Evolutionary conservation across 2,888 invertebrate species (phyloP).

Genomic region (Chrysolina oricalcia): DNA sequence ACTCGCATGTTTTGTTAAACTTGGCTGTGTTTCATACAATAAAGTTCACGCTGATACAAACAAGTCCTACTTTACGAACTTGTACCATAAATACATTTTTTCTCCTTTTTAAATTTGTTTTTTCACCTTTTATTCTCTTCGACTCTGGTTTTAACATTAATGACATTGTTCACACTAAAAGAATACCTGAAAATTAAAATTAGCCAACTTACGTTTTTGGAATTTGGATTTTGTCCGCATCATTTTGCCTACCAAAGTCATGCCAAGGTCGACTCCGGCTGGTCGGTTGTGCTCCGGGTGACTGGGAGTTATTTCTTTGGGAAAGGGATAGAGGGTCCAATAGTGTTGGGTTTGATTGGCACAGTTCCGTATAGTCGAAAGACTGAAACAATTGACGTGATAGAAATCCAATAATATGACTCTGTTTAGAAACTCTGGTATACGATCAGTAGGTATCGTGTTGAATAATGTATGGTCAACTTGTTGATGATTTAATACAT

Average conservation of each 20-base stretch:
- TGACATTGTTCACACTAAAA: too few relatives aligned
- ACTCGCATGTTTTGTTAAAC: too few relatives aligned
- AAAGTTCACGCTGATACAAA: too few relatives aligned
- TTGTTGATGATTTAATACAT: not conserved
- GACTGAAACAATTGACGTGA: conserved; percentile 76
- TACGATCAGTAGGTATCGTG: not conserved
- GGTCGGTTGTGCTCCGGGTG: conserved; percentile 72
- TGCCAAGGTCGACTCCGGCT: conserved; percentile 92
- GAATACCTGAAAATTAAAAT: conserved; percentile 36
- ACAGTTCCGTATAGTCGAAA: conserved; percentile 94
- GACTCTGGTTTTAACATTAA: too few relatives aligned
- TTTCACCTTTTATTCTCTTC: not conserved
- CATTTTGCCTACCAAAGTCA: conserved; percentile 94
- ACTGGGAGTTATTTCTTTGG: conserved; percentile 68
- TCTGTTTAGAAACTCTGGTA: not conserved
- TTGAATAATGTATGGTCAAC: not conserved
- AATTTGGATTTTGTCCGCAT: conserved; percentile 97
- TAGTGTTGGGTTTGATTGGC: conserved; percentile 75
- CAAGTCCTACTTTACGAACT: too few relatives aligned
- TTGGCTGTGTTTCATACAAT: too few relatives aligned
- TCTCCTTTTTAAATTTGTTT: not conserved
- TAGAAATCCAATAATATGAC: not conserved
- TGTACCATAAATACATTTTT: too few relatives aligned
- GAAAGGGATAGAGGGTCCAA: conserved; percentile 69
- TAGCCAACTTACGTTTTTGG: conserved; percentile 93